Evolutionary conservation across 2,797 vertebrate species (phyloP).

Genomic region (Acrossocheilus wenchowensis): DNA sequence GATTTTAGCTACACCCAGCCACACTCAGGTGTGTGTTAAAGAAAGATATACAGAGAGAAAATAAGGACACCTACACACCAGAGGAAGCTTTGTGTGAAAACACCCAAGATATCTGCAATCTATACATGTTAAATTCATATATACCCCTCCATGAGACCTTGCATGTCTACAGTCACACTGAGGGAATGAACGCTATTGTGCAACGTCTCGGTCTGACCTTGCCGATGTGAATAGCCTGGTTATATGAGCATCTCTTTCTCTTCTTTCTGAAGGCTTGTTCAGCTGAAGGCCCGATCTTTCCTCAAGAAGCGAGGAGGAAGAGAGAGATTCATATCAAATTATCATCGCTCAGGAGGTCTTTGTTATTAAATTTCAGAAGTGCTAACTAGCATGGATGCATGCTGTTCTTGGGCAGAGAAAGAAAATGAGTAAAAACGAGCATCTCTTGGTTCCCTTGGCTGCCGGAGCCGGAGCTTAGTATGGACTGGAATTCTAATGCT

Average conservation of each 20-base stretch:
- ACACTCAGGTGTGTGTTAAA: background rate
- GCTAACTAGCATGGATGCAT: conserved; percentile 39
- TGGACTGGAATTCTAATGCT: conserved; percentile 55
- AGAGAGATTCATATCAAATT: conserved; percentile 43
- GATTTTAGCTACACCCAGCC: background rate
- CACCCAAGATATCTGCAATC: background rate
- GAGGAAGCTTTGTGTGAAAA: background rate
- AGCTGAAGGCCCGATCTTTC: conserved; percentile 33
- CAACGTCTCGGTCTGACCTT: background rate
- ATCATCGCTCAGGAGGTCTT: conserved; percentile 38
- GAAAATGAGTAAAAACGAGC: conserved; percentile 14
- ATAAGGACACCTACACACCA: background rate
- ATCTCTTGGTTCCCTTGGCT: conserved; percentile 24
- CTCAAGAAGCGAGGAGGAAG: conserved; percentile 3
- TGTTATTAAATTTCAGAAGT: conserved; percentile 50
- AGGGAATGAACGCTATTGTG: conserved; percentile 12
- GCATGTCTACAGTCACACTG: background rate
- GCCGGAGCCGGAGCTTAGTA: background rate
- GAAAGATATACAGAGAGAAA: background rate
- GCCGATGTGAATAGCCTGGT: conserved; percentile 3
- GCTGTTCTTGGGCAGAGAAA: conserved; percentile 37
- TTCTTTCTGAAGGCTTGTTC: conserved; percentile 31
- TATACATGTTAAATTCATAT: background rate
- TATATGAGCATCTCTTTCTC: conserved; percentile 12
- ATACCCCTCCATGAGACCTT: background rate